Conservation (phyloP, 1,140 invertebrate species). For the Nasonia giraulti region DNA sequence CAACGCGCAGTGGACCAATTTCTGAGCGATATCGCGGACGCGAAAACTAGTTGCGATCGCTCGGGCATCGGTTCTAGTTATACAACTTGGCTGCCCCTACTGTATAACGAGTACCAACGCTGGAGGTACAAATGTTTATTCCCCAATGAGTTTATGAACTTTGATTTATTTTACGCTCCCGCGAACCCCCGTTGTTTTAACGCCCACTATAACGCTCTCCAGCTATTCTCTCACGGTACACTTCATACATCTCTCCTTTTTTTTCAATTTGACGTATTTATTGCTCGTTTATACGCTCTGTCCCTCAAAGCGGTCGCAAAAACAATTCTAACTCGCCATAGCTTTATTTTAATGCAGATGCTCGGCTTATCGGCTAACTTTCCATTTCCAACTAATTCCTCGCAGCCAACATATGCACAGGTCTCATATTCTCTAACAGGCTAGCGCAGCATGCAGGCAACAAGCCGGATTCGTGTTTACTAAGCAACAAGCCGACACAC, state of each 20-base stretch:
- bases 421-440: constrained; percentile 22
- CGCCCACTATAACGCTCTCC: background rate
- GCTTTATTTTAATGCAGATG: background rate
- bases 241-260: background rate
- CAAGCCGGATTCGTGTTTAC: constrained; percentile 41
- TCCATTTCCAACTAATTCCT: background rate
- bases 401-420: background rate
- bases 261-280: background rate
- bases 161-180: background rate
- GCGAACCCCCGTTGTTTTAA: background rate
- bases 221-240: background rate
- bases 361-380: background rate
- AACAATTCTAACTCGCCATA: background rate
- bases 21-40: no score
- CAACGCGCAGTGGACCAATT: background rate
- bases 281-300: background rate
- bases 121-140: background rate
- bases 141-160: background rate
- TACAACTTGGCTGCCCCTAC: background rate
- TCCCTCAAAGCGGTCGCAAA: background rate
- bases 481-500: constrained; percentile 37
- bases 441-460: background rate
- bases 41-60: no score
- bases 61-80: background rate
- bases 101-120: no score